Conservation (phyloP, 1,140 invertebrate genomes). For the Drosophila tani region DNA sequence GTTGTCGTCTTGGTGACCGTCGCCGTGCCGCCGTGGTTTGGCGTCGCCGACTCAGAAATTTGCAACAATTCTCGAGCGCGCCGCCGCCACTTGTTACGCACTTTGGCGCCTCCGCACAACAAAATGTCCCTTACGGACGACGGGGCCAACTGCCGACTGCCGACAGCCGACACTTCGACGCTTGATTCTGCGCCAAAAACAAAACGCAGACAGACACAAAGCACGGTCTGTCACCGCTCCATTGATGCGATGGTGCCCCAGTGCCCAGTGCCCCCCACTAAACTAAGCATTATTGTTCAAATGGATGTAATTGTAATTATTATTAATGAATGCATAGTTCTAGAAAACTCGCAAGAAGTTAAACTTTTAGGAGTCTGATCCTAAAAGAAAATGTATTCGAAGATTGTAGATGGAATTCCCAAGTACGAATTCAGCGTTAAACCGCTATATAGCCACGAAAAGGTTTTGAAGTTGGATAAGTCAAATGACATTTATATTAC, state of each 20-base stretch:
- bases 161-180: conserved; percentile 43
- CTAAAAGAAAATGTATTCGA: background rate
- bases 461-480: too few relatives aligned
- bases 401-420: too few relatives aligned
- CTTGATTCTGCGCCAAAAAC: conserved; percentile 53
- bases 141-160: conserved; percentile 27
- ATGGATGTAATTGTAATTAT: conserved; percentile 17
- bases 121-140: conserved; percentile 28
- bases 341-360: background rate
- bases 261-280: conserved; percentile 5
- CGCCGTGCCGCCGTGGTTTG: conserved; percentile 49
- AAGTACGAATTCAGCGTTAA: too few relatives aligned
- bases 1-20: conserved; percentile 73
- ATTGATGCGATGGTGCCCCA: conserved; percentile 3
- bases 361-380: background rate
- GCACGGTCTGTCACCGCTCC: conserved; percentile 23
- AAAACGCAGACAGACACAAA: conserved; percentile 33
- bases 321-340: background rate
- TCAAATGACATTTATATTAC: too few relatives aligned
- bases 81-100: conserved; percentile 77
- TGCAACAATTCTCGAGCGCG: conserved; percentile 69
- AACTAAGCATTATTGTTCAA: conserved; percentile 9
- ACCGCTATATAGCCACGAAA: too few relatives aligned
- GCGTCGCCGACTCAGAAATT: conserved; percentile 63
- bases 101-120: conserved; percentile 65